These are phyloP conservation scores for Adelognathus sp. DNA, from an alignment of 2,888 invertebrate species.

Conservation along the genomic window DNA sequence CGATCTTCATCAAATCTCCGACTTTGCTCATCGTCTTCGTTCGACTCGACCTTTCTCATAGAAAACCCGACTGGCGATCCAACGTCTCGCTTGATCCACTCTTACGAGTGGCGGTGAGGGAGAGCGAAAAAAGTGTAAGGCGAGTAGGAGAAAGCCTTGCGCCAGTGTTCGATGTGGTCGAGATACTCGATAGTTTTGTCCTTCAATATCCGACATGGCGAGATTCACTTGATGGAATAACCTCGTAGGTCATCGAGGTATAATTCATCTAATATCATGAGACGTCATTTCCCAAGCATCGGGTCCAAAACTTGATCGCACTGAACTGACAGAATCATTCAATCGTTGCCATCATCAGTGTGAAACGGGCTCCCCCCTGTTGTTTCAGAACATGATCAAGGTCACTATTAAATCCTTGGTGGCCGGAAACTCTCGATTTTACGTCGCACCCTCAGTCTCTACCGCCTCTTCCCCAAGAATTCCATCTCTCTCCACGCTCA, in stretches of 20 bases:
- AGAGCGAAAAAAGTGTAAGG: not conserved
- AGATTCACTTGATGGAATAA: not conserved
- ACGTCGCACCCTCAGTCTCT: not conserved
- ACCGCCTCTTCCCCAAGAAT: not conserved
- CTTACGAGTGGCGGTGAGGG: not conserved
- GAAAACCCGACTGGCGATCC: not conserved
- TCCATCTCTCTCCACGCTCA: not conserved
- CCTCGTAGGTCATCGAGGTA: too few relatives aligned
- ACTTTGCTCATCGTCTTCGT: not conserved
- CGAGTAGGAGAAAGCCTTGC: not conserved
- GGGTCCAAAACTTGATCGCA: not conserved
- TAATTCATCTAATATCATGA: not conserved
- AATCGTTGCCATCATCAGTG: constrained; percentile 17
- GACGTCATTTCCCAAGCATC: not conserved
- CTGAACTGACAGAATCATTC: not conserved
- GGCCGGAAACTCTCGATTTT: constrained; percentile 5
- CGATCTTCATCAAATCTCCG: constrained; percentile 62
- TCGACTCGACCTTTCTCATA: not conserved
- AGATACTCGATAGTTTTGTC: not conserved
- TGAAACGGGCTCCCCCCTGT: not conserved
- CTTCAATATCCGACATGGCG: not conserved
- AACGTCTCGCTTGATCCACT: not conserved
- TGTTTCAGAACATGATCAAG: constrained; percentile 33
- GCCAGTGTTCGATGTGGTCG: not conserved
- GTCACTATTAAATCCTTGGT: constrained; percentile 30